phyloP scores from a whole-genome alignment of 2,888 invertebrate species.

The Morinoia aosen region DNA sequence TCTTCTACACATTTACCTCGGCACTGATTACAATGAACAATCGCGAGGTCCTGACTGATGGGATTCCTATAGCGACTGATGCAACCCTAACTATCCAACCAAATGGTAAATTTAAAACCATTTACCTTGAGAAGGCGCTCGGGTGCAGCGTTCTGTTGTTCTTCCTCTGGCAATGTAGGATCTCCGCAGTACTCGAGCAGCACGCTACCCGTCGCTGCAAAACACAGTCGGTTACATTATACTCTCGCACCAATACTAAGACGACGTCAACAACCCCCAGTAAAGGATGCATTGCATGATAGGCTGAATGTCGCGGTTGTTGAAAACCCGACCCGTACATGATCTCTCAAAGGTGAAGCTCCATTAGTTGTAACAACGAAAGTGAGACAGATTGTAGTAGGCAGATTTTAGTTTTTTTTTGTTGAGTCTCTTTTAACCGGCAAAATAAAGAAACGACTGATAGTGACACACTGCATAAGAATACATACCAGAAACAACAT shows the following conservation, averaged over 20 bases:
- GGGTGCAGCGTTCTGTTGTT: not conserved
- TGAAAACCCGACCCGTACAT: not conserved
- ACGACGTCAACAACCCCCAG: not conserved
- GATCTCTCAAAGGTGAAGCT: not conserved
- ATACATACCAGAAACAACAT: not conserved
- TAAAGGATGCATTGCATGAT: not conserved
- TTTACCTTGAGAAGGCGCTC: constrained; percentile 22
- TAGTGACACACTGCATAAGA: not conserved
- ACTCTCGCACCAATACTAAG: too few relatives aligned
- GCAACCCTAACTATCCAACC: too few relatives aligned
- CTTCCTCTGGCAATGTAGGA: constrained; percentile 42
- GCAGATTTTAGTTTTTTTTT: too few relatives aligned
- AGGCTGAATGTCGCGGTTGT: not conserved
- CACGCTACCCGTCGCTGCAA: constrained; percentile 58
- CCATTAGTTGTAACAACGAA: too few relatives aligned
- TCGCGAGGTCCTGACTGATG: too few relatives aligned
- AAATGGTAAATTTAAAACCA: not conserved
- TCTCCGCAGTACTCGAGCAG: constrained; percentile 62
- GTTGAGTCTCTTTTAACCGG: too few relatives aligned
- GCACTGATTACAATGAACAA: not conserved
- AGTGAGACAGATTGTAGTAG: not conserved
- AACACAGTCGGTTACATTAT: not conserved
- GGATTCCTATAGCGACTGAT: too few relatives aligned
- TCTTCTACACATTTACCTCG: not conserved
- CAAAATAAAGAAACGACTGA: too few relatives aligned